These are phyloP conservation scores for Matsumyia berberina DNA, from an alignment of 2,888 invertebrate species.

Conservation along the genomic window DNA sequence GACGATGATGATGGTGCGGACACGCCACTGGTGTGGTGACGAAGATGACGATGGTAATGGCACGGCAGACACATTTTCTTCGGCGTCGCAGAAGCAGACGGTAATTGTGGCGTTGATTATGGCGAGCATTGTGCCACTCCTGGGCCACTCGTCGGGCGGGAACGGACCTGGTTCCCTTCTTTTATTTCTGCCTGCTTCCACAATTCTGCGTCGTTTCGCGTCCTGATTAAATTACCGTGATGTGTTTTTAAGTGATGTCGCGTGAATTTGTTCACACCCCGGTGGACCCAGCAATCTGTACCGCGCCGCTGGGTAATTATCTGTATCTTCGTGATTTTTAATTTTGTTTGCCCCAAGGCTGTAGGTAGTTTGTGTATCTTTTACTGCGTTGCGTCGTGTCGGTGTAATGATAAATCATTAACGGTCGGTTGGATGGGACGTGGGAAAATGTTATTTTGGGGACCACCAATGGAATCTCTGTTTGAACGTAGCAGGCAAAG, in stretches of 20 bases:
- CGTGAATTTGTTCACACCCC: conserved; percentile 68
- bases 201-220: conserved; percentile 38
- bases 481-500: too few relatives aligned
- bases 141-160: conserved; percentile 2
- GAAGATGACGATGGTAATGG: conserved; percentile 23
- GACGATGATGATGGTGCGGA: conserved; percentile 24
- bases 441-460: background rate
- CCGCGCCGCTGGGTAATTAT: conserved; percentile 25
- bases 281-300: conserved; percentile 37
- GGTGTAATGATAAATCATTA: conserved; percentile 4
- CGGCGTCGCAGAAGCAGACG: conserved; percentile 9
- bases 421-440: background rate
- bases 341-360: conserved; percentile 27
- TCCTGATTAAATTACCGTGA: conserved; percentile 74
- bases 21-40: conserved; percentile 14
- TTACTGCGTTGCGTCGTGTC: background rate
- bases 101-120: conserved; percentile 51
- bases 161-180: conserved; percentile 6
- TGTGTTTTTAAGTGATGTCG: conserved; percentile 74
- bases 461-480: too few relatives aligned
- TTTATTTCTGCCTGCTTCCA: conserved; percentile 43
- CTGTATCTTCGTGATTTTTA: conserved; percentile 33
- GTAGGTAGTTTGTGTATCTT: conserved; percentile 2
- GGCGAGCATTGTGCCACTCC: conserved; percentile 33
- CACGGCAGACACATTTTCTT: background rate